Evolutionary conservation across 2,888 invertebrate species (phyloP).

Genomic region (Drosophila lutescens): DNA sequence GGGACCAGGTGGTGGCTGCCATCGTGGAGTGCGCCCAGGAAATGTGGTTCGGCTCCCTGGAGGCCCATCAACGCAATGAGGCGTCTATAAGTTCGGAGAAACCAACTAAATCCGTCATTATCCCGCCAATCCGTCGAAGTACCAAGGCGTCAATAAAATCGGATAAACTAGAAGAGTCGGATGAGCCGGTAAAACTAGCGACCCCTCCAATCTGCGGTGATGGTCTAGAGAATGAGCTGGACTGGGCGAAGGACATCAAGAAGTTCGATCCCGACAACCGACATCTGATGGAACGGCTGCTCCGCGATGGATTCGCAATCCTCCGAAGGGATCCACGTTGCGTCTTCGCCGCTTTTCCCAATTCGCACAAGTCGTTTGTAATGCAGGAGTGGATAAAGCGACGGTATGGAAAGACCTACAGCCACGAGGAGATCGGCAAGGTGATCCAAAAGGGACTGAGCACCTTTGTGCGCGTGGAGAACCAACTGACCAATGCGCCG

Average conservation of each 20-base stretch:
- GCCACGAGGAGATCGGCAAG: slow-evolving; percentile 27
- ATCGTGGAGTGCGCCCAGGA: slow-evolving; percentile 32
- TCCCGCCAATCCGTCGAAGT: too few relatives aligned
- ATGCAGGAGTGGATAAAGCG: slow-evolving; percentile 58
- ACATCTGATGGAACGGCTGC: slow-evolving; percentile 46
- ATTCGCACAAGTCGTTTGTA: slow-evolving; percentile 54
- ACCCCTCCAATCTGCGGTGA: not conserved
- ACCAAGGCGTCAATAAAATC: too few relatives aligned
- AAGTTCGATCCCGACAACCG: slow-evolving; percentile 52
- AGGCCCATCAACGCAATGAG: not conserved
- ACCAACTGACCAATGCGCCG: not conserved
- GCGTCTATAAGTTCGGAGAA: not conserved
- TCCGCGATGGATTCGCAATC: slow-evolving; percentile 44
- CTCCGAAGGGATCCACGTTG: slow-evolving; percentile 61
- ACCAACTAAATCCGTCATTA: not conserved
- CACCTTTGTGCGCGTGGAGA: not conserved
- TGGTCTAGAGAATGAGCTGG: slow-evolving; percentile 5
- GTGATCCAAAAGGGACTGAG: not conserved
- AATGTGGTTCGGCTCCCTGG: slow-evolving; percentile 31
- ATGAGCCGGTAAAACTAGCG: not conserved
- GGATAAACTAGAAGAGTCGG: too few relatives aligned
- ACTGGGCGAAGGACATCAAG: not conserved
- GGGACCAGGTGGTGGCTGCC: slow-evolving; percentile 19
- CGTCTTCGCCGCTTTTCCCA: slow-evolving; percentile 64
- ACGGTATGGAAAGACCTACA: slow-evolving; percentile 57